phyloP scores from a whole-genome alignment of 2,888 invertebrate genomes.

The Trimorus sp. region DNA sequence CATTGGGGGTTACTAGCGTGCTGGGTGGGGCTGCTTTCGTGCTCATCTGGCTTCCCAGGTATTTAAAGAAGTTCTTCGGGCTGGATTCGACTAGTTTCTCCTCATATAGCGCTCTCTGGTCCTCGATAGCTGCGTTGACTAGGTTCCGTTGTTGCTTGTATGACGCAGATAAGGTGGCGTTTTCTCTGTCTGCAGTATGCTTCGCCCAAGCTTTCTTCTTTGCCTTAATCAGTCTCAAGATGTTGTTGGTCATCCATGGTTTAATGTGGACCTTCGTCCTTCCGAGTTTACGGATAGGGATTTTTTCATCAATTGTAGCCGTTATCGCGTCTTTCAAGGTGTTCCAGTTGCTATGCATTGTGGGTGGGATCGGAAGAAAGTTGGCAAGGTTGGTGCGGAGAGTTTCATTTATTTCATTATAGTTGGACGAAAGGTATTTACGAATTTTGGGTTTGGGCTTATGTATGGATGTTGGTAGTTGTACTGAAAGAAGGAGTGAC shows the following conservation, averaged over 20 bases:
- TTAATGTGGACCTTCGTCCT: not conserved
- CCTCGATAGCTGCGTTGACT: not conserved
- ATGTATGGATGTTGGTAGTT: not conserved
- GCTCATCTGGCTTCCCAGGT: not conserved
- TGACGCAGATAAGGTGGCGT: not conserved
- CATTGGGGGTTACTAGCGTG: not conserved
- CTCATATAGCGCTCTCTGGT: not conserved
- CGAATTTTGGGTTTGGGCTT: not conserved
- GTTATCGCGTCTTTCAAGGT: not conserved
- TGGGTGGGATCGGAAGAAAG: not conserved
- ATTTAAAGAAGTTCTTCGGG: not conserved
- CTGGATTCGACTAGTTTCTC: not conserved
- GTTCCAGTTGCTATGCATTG: not conserved
- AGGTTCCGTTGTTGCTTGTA: not conserved
- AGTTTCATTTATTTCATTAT: not conserved
- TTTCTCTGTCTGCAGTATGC: constrained; percentile 1
- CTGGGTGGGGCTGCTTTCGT: not conserved
- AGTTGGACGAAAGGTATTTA: not conserved
- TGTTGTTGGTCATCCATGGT: not conserved
- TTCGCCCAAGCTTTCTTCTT: not conserved
- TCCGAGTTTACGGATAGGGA: not conserved
- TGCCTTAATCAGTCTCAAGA: not conserved
- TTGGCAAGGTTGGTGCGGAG: not conserved
- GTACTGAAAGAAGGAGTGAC: not conserved
- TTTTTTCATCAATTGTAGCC: not conserved